Evolutionary conservation across 2,797 vertebrate species (phyloP).

Genomic region (Trachops cirrhosus): DNA sequence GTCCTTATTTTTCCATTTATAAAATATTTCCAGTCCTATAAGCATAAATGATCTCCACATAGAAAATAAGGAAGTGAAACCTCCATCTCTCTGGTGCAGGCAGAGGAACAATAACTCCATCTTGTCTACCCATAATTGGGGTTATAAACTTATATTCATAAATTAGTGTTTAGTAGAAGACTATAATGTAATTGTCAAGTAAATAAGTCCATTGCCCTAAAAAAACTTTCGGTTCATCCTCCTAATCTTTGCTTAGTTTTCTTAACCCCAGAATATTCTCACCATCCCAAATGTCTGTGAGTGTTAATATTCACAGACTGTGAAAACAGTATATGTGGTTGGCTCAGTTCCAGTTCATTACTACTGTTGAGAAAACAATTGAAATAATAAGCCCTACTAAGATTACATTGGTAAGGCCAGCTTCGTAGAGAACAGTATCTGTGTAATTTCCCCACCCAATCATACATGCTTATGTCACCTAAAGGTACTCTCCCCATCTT

Average conservation of each 20-base stretch:
- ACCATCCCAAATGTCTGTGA: background rate
- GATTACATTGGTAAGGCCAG: background rate
- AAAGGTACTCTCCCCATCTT: background rate
- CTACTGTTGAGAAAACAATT: background rate
- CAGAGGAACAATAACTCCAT: background rate
- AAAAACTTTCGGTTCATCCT: background rate
- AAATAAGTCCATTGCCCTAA: background rate
- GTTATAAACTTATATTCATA: background rate
- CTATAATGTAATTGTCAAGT: background rate
- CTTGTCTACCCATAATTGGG: background rate
- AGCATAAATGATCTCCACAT: background rate
- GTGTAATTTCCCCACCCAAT: background rate
- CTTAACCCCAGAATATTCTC: background rate
- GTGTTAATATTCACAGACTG: background rate
- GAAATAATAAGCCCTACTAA: background rate
- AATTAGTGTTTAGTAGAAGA: background rate
- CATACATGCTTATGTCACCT: background rate
- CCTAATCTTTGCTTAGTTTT: background rate
- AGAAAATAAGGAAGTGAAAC: background rate
- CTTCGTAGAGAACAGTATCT: background rate
- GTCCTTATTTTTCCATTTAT: background rate
- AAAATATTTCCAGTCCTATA: background rate
- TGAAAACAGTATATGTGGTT: background rate
- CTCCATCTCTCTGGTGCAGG: background rate
- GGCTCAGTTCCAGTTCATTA: background rate